Percentiles rank a stretch among this genome's conserved stretches.
phyloP scores from a whole-genome alignment of 53 echinoderm and acorn worm genomes.

The Holothuria scabra region DNA sequence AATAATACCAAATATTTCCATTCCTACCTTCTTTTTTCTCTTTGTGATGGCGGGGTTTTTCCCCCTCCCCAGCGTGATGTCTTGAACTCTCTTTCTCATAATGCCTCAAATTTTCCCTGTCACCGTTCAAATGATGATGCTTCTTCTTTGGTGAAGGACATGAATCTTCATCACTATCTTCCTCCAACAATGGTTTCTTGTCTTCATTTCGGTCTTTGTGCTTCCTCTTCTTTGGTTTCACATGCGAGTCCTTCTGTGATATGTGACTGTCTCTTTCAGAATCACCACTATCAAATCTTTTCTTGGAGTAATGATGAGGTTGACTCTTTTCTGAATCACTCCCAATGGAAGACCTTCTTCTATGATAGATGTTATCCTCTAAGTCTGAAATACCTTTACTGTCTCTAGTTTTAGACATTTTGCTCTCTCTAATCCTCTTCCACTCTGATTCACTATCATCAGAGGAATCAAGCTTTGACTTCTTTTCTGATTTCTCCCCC shows the following conservation, averaged over 20 bases:
- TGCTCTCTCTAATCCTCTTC: slow-evolving; percentile 6
- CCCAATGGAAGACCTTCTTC: slow-evolving; percentile 14
- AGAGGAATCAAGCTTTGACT: slow-evolving; percentile 30
- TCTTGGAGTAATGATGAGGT: not conserved
- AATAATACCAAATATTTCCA: too few species aligned
- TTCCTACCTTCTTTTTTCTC: slow-evolving; percentile 10
- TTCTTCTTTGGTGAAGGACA: slow-evolving; percentile 17
- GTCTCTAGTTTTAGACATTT: not conserved
- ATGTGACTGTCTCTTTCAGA: not conserved
- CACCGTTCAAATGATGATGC: slow-evolving; percentile 37
- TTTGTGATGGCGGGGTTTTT: slow-evolving; percentile 4
- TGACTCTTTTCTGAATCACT: slow-evolving; percentile 61
- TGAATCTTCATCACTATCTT: slow-evolving; percentile 42
- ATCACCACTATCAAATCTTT: slow-evolving; percentile 19
- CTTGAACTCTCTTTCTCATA: slow-evolving; percentile 31
- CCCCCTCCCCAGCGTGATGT: slow-evolving; percentile 8
- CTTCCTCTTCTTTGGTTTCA: slow-evolving; percentile 72
- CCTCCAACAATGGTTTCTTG: slow-evolving; percentile 23
- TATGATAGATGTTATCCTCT: not conserved
- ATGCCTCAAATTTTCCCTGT: slow-evolving; percentile 4
- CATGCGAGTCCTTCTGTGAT: not conserved
- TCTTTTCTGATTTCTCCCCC: slow-evolving; percentile 57
- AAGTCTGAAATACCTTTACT: not conserved
- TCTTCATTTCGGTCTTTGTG: slow-evolving; percentile 60
- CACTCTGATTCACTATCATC: slow-evolving; percentile 58